phyloP scores from a whole-genome alignment of 2,113 vertebrate genomes.

The Myotis davidii region DNA sequence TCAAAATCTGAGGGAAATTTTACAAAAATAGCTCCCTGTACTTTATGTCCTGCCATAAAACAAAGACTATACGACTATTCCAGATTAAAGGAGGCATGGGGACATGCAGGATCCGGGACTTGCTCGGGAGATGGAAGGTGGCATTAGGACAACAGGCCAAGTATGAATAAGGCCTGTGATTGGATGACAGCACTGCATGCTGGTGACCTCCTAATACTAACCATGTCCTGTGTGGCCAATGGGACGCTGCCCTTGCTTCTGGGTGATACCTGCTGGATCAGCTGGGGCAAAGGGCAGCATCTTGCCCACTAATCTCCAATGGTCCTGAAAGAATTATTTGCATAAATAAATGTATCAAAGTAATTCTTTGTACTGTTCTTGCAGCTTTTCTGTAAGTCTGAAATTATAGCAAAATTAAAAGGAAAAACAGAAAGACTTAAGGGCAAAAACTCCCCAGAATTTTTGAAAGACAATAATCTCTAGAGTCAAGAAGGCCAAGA shows the following conservation, averaged over 20 bases:
- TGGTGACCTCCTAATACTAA: background rate
- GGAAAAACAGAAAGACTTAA: background rate
- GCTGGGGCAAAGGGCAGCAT: background rate
- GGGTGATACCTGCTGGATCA: no score
- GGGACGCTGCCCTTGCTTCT: background rate
- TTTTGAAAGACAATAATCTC: background rate
- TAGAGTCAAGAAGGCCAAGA: background rate
- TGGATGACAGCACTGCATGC: background rate
- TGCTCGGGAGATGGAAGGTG: background rate
- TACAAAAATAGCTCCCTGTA: background rate
- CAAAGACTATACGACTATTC: background rate
- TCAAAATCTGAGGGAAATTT: background rate
- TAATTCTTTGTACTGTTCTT: background rate
- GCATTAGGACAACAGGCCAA: background rate
- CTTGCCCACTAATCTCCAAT: background rate
- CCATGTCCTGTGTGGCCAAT: fast-evolving
- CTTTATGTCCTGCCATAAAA: background rate
- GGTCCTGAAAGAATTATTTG: no score
- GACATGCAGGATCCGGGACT: background rate
- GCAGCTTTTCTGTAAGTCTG: background rate
- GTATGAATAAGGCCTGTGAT: fast-evolving
- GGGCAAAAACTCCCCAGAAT: background rate
- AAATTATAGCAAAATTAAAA: background rate
- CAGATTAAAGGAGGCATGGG: no score
- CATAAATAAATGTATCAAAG: background rate